These are phyloP conservation scores for Syngnathus scovelli DNA, from an alignment of 2,113 vertebrate species.

Conservation along the genomic window DNA sequence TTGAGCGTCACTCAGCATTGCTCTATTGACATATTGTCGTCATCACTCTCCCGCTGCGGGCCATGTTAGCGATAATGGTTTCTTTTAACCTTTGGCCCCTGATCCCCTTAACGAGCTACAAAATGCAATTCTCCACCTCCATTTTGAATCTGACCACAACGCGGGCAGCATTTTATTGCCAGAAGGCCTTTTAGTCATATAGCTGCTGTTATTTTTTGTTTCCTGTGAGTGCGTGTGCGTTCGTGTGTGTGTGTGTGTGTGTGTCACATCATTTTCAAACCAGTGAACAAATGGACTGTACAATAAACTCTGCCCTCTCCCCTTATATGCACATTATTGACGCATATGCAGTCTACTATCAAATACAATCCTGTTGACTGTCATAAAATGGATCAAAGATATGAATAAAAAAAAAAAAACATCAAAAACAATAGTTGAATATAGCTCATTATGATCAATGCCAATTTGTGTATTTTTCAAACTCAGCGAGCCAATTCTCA, in stretches of 20 bases:
- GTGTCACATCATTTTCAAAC: constrained; percentile 45
- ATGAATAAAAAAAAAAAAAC: too few relatives aligned
- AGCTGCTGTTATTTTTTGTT: constrained; percentile 3
- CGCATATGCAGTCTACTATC: not conserved
- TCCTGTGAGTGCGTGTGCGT: not conserved
- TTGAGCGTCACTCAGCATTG: not conserved
- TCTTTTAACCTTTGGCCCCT: not conserved
- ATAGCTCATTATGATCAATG: not conserved
- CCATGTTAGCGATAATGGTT: not conserved
- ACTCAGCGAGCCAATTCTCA: constrained; percentile 41
- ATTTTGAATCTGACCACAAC: constrained; percentile 24
- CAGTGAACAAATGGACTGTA: constrained; percentile 53
- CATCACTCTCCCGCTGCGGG: not conserved
- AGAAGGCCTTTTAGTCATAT: constrained; percentile 31
- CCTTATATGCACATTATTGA: constrained; percentile 5
- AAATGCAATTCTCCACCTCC: not conserved
- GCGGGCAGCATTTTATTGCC: constrained; percentile 9
- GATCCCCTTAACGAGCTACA: not conserved
- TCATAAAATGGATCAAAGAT: too few relatives aligned
- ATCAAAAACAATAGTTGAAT: not conserved
- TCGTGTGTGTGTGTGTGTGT: constrained; percentile 7
- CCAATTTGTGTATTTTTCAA: constrained; percentile 13
- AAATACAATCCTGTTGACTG: not conserved
- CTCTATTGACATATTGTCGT: not conserved
- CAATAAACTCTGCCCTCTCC: constrained; percentile 34